These are phyloP conservation scores for Arion vulgaris DNA, from an alignment of 1,140 invertebrate genomes.

Conservation along the genomic window DNA sequence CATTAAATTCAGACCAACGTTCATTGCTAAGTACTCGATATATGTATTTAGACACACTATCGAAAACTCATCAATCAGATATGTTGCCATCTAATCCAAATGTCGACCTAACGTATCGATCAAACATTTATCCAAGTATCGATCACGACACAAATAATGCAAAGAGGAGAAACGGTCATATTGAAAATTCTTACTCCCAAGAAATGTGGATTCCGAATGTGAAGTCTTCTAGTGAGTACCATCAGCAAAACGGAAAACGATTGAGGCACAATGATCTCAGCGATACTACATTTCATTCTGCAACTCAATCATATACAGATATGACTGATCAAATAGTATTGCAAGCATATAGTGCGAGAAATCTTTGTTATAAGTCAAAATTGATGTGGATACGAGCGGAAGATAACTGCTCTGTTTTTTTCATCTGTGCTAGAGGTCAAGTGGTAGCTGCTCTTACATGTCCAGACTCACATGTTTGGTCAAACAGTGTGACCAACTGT, in stretches of 20 bases:
- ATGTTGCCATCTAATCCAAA: neutral
- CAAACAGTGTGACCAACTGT: constrained; percentile 38
- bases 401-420: constrained; percentile 22
- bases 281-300: neutral
- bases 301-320: neutral
- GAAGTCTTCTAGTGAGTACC: neutral
- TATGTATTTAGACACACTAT: neutral
- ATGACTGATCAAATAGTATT: constrained; percentile 18
- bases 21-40: neutral
- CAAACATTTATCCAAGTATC: neutral
- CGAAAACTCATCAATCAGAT: neutral
- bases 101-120: neutral
- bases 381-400: constrained; percentile 27
- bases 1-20: neutral
- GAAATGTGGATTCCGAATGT: neutral
- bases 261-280: neutral
- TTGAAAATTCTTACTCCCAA: neutral
- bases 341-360: constrained; percentile 15
- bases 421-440: constrained; percentile 18
- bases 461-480: constrained; percentile 13
- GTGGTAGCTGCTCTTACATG: constrained; percentile 27
- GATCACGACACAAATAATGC: neutral
- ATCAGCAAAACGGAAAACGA: neutral
- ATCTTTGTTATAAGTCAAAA: constrained; percentile 9
- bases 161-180: neutral